phyloP scores from a whole-genome alignment of 2,888 invertebrate genomes.

The Sarcophaga carnaria region DNA sequence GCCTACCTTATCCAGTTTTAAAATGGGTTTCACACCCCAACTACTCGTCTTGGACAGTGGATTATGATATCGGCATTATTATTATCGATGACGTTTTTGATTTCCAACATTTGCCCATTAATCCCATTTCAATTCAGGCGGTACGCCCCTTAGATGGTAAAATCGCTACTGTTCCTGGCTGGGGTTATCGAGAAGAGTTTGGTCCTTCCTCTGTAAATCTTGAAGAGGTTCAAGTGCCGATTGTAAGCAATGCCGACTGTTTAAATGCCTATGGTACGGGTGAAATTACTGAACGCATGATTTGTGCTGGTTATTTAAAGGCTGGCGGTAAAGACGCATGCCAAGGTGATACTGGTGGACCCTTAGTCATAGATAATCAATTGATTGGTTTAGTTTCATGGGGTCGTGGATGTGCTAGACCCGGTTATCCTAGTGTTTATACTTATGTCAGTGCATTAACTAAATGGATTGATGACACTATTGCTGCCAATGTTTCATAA shows the following conservation, averaged over 20 bases:
- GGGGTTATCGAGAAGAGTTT: slow-evolving; percentile 77
- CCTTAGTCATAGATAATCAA: slow-evolving; percentile 75
- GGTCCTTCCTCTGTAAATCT: slow-evolving; percentile 75
- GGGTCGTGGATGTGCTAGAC: slow-evolving; percentile 82
- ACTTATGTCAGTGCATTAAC: slow-evolving; percentile 78
- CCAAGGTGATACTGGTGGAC: slow-evolving; percentile 81
- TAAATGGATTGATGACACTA: slow-evolving; percentile 77
- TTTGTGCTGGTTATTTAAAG: slow-evolving; percentile 76
- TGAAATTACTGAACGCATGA: slow-evolving; percentile 74
- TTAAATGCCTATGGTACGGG: slow-evolving; percentile 72
- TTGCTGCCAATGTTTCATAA: slow-evolving; percentile 68
- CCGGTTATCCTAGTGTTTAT: slow-evolving; percentile 82
- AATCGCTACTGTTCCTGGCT: slow-evolving; percentile 75
- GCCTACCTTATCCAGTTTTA: slow-evolving; percentile 73
- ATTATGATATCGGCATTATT: slow-evolving; percentile 82
- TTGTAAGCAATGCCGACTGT: slow-evolving; percentile 74
- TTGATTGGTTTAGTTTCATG: slow-evolving; percentile 82
- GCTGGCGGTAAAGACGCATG: slow-evolving; percentile 79
- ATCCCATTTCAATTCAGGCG: slow-evolving; percentile 77
- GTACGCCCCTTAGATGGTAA: slow-evolving; percentile 73
- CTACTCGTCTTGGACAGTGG: slow-evolving; percentile 79
- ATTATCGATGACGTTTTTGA: slow-evolving; percentile 82
- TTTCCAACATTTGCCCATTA: slow-evolving; percentile 78
- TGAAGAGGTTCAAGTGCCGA: slow-evolving; percentile 81
- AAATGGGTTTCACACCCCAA: slow-evolving; percentile 75